Base-by-base conservation (phyloP, 2,888 invertebrate genomes). In the Chrysotoxum bicinctum region DNA sequence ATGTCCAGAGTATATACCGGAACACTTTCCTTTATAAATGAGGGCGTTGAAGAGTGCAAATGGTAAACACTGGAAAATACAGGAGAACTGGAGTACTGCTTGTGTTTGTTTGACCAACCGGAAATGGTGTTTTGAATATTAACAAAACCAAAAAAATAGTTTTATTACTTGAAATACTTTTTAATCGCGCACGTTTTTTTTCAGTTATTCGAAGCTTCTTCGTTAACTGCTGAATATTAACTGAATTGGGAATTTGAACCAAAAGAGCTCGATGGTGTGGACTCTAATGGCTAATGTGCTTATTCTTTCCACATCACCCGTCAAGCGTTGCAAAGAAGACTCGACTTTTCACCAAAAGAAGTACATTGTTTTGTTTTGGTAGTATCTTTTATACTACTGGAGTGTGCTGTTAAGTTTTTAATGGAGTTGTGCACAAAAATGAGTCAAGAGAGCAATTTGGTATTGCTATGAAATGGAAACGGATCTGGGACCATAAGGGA, bases 231-330 rank as follows among this genome's bases (percentile, higher is more conserved):
- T 88, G 88, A 89, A 89, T 89, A 90, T 89, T 88, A 90, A 91
- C 91, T 89, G 90, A 85, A 76, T 54, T 66, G 16, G 68, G 35
- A 43, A 37, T 58, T 50, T 19, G 35, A 43, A 48, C 23, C 19
- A 40, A 68, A 69, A 66, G 73, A 75, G 52, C 48, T 66, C 21
- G 35, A 19, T 48, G 23, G 56, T 50, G 7, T 37, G 45, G 35
- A 66, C 32, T 72, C 19, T 64, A 19, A 40, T 70, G 52, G 58
- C 35, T 62, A 45, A 75, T 70, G 80, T 50, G 58, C 66, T 77
- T 68, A 50, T 80, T 85, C 85, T 91, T 91, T 91, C 91, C 91
- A 91, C 91, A 91, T 91, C 91, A 90, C 91, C 90, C 91, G 90
- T 90, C 92, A 91, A 91, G 91, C 91, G 91, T 91, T 91, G 90